A percentile compares a stretch with the other conserved stretches of the same genome.
These are phyloP conservation scores for Artemia sp. DNA, from an alignment of 2,888 invertebrate species.

Conservation along the genomic window DNA sequence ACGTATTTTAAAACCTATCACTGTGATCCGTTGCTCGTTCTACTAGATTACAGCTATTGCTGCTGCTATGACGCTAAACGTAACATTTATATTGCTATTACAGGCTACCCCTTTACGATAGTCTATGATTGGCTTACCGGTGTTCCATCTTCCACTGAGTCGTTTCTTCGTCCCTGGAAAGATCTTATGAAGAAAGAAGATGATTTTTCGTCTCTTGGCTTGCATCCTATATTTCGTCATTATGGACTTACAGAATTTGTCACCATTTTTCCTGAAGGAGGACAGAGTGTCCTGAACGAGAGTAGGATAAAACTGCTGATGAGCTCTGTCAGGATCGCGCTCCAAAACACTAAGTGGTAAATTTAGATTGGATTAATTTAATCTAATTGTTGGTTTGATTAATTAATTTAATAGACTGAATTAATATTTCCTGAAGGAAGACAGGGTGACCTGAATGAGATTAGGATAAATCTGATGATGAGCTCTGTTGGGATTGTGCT, in stretches of 20 bases:
- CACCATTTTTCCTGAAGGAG: slow-evolving; percentile 48
- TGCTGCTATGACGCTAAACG: background rate
- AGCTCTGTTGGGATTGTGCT: slow-evolving; percentile 67
- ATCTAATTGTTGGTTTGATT: too few relatives aligned
- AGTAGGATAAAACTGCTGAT: slow-evolving; percentile 56
- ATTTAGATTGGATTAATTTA: slow-evolving; percentile 22
- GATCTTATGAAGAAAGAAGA: slow-evolving; percentile 41
- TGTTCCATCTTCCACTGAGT: background rate
- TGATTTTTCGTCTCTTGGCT: slow-evolving; percentile 40
- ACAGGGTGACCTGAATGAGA: slow-evolving; percentile 41
- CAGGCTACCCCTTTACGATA: slow-evolving; percentile 27
- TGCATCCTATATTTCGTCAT: slow-evolving; percentile 25
- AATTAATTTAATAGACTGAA: slow-evolving; percentile 32
- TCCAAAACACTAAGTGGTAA: slow-evolving; percentile 58
- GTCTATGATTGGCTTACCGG: slow-evolving; percentile 24
- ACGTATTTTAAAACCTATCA: too few relatives aligned
- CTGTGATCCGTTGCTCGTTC: too few relatives aligned
- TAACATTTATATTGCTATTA: slow-evolving; percentile 23
- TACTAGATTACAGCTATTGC: too few relatives aligned
- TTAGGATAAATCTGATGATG: slow-evolving; percentile 53
- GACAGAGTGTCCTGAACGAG: slow-evolving; percentile 40
- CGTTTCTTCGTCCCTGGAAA: slow-evolving; percentile 33
- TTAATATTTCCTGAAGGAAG: slow-evolving; percentile 40
- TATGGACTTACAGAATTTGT: slow-evolving; percentile 70
- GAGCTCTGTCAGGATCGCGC: slow-evolving; percentile 64